Evolutionary conservation across 2,113 vertebrate genomes (phyloP), one percentile per base, ranked within the genome.

Genomic region (Lutjanus erythropterus): DNA sequence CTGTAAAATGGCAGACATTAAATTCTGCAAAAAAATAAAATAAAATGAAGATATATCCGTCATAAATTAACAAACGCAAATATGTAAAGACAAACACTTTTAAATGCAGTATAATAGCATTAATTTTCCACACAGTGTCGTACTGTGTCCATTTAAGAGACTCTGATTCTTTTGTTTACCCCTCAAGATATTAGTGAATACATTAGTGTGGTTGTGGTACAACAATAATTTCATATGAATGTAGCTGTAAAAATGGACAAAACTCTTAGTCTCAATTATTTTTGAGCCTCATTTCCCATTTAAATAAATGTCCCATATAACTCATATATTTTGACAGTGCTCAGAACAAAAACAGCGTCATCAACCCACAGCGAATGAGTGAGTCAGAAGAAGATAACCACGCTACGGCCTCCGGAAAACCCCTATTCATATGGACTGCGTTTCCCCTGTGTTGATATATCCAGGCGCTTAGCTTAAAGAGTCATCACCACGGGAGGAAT

Each of bases 361-460:
- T 15, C 1, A 41, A 3, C n/a, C 16, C 18, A 14, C 52, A 21
- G 56, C 19, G 60, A 15, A 35, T n/a, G 49, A 53, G 35, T 56
- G 39, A 33, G 12, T 46, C 55, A 33, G 42, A 53, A 4, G 35
- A 53, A 64, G 53, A 61, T 53, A 50, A 33, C 60, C 18, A 4
- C 72, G 61, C 46, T 10, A 3, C 2, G 23, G 59, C 19, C 47
- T 39, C 52, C n/a, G 33, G 33, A 72, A 75, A 71, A 52, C 27
- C 23, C 0, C 19, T 42, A 21, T 74, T 81, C 46, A 77, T 68
- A n/a, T 21, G 42, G 74, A 37, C 49, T 1, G 23, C 25, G 14
- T 50, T 71, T 84, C 76, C 15, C 21, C 42, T 0, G 11, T 77
- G 78, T 76, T 83, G 59, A 67, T 84, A 83, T 87, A 87, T 86